phyloP scores from a whole-genome alignment of 1,140 invertebrate genomes.

The Latrodectus geometricus region DNA sequence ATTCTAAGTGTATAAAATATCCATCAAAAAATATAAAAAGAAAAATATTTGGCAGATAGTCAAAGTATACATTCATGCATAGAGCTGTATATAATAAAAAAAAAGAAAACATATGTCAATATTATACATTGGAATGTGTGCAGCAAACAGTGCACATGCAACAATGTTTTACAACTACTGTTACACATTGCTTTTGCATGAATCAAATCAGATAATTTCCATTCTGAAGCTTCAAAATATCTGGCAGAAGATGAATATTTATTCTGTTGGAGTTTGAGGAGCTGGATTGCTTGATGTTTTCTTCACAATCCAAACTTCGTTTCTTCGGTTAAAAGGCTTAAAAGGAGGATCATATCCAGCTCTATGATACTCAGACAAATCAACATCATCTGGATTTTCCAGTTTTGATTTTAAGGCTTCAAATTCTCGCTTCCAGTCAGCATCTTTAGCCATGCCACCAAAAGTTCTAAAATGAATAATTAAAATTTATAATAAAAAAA shows the following conservation, averaged over 20 bases:
- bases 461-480: conserved; percentile 40
- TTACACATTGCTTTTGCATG: conserved; percentile 43
- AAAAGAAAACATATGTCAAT: conserved; percentile 16
- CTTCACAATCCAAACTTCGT: conserved; percentile 67
- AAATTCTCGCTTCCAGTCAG: conserved; percentile 59
- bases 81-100: neutral
- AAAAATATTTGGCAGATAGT: conserved; percentile 54
- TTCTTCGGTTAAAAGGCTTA: conserved; percentile 67
- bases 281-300: conserved; percentile 40
- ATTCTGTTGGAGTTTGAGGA: conserved; percentile 52
- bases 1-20: conserved; percentile 8
- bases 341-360: conserved; percentile 67
- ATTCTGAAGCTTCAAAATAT: conserved; percentile 24
- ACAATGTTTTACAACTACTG: conserved; percentile 55
- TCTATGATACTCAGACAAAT: conserved; percentile 60
- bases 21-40: conserved; percentile 18
- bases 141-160: conserved; percentile 52
- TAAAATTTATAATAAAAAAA: neutral
- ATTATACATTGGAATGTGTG: conserved; percentile 43
- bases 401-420: conserved; percentile 53
- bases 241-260: neutral
- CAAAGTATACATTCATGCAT: neutral
- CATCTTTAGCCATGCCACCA: conserved; percentile 59
- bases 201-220: conserved; percentile 34
- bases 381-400: conserved; percentile 56